Conservation (phyloP, 2,888 invertebrate species). For the Nowickia ferox region DNA sequence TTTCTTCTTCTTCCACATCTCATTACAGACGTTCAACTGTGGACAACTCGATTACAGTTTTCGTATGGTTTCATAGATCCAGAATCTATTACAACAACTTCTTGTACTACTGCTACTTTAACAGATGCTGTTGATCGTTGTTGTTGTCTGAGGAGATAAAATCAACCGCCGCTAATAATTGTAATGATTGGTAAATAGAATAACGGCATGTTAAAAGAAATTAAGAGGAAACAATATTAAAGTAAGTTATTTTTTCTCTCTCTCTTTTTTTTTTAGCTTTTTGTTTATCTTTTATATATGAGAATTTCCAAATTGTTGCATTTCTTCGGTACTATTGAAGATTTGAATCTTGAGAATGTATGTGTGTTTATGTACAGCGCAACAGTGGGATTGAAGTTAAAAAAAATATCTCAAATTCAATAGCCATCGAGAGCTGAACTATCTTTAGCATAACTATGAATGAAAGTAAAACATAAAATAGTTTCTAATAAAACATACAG, state of each 20-base stretch:
- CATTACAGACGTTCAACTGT: slow-evolving; percentile 62
- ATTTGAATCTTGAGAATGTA: slow-evolving; percentile 29
- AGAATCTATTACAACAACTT: slow-evolving; percentile 38
- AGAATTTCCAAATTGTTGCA: slow-evolving; percentile 32
- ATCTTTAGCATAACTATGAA: too few relatives aligned
- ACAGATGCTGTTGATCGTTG: slow-evolving; percentile 51
- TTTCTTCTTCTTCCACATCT: slow-evolving; percentile 41
- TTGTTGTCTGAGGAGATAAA: slow-evolving; percentile 62
- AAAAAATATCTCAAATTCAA: neutral
- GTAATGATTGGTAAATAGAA: slow-evolving; percentile 71
- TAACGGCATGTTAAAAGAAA: slow-evolving; percentile 71
- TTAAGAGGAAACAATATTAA: slow-evolving; percentile 71
- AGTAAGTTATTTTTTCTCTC: slow-evolving; percentile 63
- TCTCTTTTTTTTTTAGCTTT: neutral
- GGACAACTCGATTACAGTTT: slow-evolving; percentile 58
- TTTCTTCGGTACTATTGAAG: slow-evolving; percentile 27
- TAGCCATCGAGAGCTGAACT: too few relatives aligned
- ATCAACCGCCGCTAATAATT: slow-evolving; percentile 73
- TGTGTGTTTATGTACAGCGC: neutral
- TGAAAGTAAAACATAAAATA: too few relatives aligned
- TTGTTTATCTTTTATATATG: slow-evolving; percentile 18
- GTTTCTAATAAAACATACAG: too few relatives aligned
- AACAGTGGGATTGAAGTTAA: slow-evolving; percentile 25
- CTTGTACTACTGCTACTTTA: slow-evolving; percentile 39
- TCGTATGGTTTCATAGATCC: slow-evolving; percentile 65